Percentiles rank a stretch among this genome's conserved stretches.
Conservation (phyloP, 2,888 invertebrate species). For the Hirtodrosophila alboralis region DNA sequence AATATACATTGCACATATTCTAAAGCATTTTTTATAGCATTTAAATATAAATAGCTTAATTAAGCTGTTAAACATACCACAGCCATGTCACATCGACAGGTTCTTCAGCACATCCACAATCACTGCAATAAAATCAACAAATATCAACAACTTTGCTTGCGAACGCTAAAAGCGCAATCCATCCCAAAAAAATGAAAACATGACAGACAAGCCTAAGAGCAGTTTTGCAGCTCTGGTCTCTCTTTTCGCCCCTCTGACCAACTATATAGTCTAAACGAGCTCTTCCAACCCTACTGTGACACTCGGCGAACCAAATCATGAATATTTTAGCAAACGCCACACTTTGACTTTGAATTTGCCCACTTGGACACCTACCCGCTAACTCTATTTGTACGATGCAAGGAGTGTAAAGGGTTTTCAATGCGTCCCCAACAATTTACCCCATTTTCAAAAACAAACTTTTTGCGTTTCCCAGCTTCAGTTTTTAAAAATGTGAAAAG, state of each 20-base stretch:
- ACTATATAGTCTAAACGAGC: slow-evolving; percentile 8
- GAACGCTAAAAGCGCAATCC: slow-evolving; percentile 60
- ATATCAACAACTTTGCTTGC: slow-evolving; percentile 75
- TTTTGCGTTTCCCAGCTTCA: slow-evolving; percentile 33
- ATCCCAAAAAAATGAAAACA: slow-evolving; percentile 36
- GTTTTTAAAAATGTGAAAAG: slow-evolving; percentile 68
- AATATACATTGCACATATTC: no score
- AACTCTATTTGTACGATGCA: slow-evolving; percentile 31
- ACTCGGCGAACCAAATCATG: slow-evolving; percentile 73
- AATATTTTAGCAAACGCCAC: slow-evolving; percentile 77
- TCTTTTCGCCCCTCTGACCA: neutral
- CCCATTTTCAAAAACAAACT: slow-evolving; percentile 62
- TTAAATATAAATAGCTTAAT: no score
- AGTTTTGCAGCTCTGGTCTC: slow-evolving; percentile 34
- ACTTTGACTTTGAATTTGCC: slow-evolving; percentile 71
- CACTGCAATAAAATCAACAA: slow-evolving; percentile 69
- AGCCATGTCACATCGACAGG: neutral
- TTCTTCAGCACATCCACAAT: slow-evolving; percentile 34
- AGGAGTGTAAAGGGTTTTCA: slow-evolving; percentile 24
- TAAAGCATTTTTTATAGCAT: no score
- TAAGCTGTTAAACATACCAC: slow-evolving; percentile 4
- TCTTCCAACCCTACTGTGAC: slow-evolving; percentile 54
- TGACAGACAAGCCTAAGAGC: slow-evolving; percentile 48
- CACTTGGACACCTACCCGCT: slow-evolving; percentile 63
- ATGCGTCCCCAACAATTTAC: slow-evolving; percentile 64